A percentile compares a stretch with the other conserved stretches of the same genome.
These are phyloP conservation scores for Lateolabrax maculatus DNA, from an alignment of 2,797 vertebrate genomes.

Conservation along the genomic window DNA sequence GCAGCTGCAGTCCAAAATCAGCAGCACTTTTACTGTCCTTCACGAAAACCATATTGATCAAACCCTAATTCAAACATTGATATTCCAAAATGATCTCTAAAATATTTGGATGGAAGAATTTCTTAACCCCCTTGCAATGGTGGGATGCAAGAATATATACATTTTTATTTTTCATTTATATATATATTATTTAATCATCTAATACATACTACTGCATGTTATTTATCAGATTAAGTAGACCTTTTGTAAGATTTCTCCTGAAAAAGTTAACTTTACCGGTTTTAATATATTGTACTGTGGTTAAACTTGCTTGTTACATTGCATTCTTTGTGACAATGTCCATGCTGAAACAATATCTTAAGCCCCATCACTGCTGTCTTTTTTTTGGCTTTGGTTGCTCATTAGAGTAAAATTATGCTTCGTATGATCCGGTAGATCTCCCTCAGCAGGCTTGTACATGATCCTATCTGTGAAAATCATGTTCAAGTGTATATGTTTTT, in stretches of 20 bases:
- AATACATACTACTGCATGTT: neutral
- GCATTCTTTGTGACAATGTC: neutral
- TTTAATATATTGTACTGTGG: neutral
- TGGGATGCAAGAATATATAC: neutral
- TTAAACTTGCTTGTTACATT: neutral
- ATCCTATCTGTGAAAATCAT: slow-evolving; percentile 56
- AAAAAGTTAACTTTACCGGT: neutral
- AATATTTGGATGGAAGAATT: neutral
- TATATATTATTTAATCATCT: neutral
- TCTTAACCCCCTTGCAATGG: neutral
- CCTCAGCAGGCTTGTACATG: slow-evolving; percentile 32
- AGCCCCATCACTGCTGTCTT: slow-evolving; percentile 6
- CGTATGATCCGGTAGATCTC: slow-evolving; percentile 42
- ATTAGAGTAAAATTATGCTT: slow-evolving; percentile 18
- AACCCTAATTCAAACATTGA: slow-evolving; percentile 17
- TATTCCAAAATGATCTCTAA: slow-evolving; percentile 9
- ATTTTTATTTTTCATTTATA: neutral
- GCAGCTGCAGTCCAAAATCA: neutral
- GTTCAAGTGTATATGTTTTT: slow-evolving; percentile 53
- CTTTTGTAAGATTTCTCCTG: neutral
- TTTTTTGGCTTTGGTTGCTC: neutral
- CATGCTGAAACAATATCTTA: neutral
- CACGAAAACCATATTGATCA: slow-evolving; percentile 3
- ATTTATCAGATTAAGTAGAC: neutral
- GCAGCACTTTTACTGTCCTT: slow-evolving; percentile 12